phyloP scores from a whole-genome alignment of 2,797 vertebrate species.

The Oreochromis grahami region DNA sequence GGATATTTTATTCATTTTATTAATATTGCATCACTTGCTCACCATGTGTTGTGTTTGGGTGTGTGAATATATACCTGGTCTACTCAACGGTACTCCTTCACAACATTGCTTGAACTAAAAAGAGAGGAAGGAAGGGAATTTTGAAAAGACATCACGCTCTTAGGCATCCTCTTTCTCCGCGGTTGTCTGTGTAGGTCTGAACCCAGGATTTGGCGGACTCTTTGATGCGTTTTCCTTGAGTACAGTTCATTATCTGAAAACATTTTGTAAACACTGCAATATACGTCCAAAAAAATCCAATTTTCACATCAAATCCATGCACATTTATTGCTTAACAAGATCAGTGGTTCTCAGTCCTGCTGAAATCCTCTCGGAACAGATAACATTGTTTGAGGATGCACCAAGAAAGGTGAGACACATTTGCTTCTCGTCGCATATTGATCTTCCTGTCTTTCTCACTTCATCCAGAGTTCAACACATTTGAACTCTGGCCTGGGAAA shows the following conservation, averaged over 20 bases:
- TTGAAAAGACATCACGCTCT: not conserved
- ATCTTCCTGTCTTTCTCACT: not conserved
- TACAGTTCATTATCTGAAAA: not conserved
- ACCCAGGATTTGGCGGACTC: not conserved
- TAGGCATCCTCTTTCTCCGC: not conserved
- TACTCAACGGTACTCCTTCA: not conserved
- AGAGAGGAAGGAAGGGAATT: not conserved
- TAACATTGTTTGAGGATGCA: not conserved
- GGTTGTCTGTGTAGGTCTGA: not conserved
- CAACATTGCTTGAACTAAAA: not conserved
- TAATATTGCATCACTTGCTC: slow-evolving; percentile 49
- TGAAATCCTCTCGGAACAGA: not conserved
- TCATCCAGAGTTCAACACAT: not conserved
- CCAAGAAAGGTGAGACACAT: not conserved
- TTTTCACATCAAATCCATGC: not conserved
- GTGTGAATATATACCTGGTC: not conserved
- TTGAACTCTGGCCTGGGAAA: slow-evolving; percentile 25
- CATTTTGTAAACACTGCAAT: not conserved
- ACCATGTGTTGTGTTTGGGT: slow-evolving; percentile 4
- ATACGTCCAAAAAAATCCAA: not conserved
- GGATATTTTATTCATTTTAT: slow-evolving; percentile 62
- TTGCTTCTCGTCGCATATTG: not conserved
- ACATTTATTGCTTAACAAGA: not conserved
- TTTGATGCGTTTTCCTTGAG: not conserved
- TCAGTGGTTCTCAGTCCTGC: not conserved